Percentiles rank a stretch among this genome's conserved stretches.
phyloP scores from a whole-genome alignment of 2,888 invertebrate species.

The Orchesella flavescens region DNA sequence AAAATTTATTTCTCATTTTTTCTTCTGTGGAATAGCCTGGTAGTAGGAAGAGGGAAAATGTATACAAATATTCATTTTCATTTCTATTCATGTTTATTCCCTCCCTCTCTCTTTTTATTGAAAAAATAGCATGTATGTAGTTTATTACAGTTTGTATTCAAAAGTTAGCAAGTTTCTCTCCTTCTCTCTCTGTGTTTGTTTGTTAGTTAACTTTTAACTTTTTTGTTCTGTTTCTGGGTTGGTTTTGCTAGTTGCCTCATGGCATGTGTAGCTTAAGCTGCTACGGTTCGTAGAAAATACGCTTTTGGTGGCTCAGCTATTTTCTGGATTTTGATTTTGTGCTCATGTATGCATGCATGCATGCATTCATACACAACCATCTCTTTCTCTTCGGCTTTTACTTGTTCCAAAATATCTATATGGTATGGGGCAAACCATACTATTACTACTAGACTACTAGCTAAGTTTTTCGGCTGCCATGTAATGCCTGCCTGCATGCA shows the following conservation, averaged over 20 bases:
- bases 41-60: too few species aligned
- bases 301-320: too few species aligned
- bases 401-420: constrained; percentile 6
- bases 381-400: not conserved
- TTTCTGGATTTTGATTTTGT: too few species aligned
- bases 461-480: not conserved
- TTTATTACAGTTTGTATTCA: not conserved
- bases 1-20: constrained; percentile 29
- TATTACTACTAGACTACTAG: not conserved
- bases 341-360: constrained; percentile 7
- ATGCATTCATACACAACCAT: not conserved
- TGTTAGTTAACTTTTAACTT: constrained; percentile 6
- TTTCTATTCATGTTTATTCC: constrained; percentile 34
- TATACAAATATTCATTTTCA: constrained; percentile 7
- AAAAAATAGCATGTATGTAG: not conserved
- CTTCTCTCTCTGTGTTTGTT: not conserved
- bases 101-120: not conserved
- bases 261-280: too few species aligned
- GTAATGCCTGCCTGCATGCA: constrained; percentile 2
- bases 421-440: not conserved
- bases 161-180: not conserved
- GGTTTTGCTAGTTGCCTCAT: too few species aligned
- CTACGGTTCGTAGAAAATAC: too few species aligned
- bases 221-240: not conserved
- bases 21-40: not conserved